Conservation (phyloP, 2,113 vertebrate species). For the Micronycteris hirsuta region DNA sequence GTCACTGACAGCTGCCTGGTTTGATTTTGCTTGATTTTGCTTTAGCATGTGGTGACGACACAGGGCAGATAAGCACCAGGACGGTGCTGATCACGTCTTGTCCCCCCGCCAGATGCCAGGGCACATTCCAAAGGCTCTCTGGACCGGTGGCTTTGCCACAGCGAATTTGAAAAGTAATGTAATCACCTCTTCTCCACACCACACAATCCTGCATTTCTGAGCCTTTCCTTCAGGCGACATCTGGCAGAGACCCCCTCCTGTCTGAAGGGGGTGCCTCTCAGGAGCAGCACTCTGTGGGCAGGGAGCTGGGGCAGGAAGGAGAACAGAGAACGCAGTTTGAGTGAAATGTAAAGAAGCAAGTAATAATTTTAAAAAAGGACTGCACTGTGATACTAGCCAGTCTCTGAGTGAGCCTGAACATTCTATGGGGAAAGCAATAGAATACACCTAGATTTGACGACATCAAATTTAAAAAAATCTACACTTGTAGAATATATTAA, state of each 20-base stretch:
- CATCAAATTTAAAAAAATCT: not conserved
- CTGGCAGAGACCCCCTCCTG: rapidly evolving
- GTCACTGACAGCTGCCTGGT: not conserved
- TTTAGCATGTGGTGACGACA: not conserved
- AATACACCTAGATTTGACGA: not conserved
- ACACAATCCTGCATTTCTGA: not conserved
- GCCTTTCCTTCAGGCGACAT: not conserved
- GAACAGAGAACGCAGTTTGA: not conserved
- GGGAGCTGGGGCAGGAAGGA: not conserved
- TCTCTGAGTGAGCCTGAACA: not conserved
- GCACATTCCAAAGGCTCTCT: not conserved
- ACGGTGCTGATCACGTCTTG: not conserved
- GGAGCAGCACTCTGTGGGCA: not conserved
- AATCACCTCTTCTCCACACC: too few relatives aligned
- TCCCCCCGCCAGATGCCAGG: too few relatives aligned
- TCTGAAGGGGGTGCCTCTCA: not conserved
- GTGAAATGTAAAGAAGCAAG: rapidly evolving
- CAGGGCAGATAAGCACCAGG: not conserved
- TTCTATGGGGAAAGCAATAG: not conserved
- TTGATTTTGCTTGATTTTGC: not conserved
- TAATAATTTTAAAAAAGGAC: not conserved
- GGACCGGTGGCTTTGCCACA: rapidly evolving
- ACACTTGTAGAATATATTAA: not conserved
- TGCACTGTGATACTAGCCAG: rapidly evolving
- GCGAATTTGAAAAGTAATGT: rapidly evolving